Percentiles rank a stretch among this genome's conserved stretches.
phyloP scores from a whole-genome alignment of 2,797 vertebrate species.

The Oophaga sylvatica region DNA sequence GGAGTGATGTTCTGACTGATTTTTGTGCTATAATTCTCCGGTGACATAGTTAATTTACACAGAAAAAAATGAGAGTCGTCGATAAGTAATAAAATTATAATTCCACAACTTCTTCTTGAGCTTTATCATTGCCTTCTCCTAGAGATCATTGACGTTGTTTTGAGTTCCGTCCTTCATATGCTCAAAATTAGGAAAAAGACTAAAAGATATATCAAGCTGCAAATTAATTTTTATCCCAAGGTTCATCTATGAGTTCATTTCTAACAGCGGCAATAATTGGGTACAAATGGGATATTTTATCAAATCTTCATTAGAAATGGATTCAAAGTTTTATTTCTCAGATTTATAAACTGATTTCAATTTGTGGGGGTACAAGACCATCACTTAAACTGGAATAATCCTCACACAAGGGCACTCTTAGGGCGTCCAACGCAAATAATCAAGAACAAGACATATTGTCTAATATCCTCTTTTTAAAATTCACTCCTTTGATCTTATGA shows the following conservation, averaged over 20 bases:
- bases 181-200: neutral
- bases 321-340: neutral
- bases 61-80: neutral
- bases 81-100: slow-evolving; percentile 4
- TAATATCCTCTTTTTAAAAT: neutral
- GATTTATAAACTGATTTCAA: neutral
- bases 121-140: neutral
- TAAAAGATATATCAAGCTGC: neutral
- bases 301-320: slow-evolving; percentile 2
- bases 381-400: neutral
- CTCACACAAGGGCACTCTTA: neutral
- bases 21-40: slow-evolving; percentile 10
- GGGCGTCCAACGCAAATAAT: neutral
- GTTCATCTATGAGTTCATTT: neutral
- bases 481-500: neutral
- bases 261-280: neutral
- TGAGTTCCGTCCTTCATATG: neutral
- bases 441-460: neutral
- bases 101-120: neutral
- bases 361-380: neutral
- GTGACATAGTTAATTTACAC: neutral
- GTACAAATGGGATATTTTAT: neutral
- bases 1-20: slow-evolving; percentile 20
- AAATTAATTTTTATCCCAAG: neutral
- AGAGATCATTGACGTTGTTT: neutral